A percentile compares a stretch with the other conserved stretches of the same genome.
Conservation (phyloP, 1,140 invertebrate species). For the Carcinoscorpius rotundicauda region DNA sequence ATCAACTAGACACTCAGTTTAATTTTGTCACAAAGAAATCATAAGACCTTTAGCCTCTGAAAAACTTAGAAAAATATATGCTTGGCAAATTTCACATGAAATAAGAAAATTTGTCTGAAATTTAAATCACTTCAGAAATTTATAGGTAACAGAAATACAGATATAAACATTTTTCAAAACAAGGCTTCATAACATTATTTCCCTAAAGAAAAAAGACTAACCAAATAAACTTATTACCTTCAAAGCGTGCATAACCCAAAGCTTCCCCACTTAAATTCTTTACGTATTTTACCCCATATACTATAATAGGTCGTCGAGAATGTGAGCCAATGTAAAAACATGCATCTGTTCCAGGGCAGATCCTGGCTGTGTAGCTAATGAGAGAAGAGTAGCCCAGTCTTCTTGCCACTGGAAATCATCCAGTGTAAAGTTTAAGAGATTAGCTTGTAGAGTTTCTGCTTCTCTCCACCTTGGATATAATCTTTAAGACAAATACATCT, state of each 20-base stretch:
- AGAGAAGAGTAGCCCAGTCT: conserved; percentile 78
- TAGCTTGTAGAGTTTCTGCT: conserved; percentile 74
- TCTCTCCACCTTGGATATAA: conserved; percentile 88
- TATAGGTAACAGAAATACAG: too few relatives aligned
- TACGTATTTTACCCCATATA: conserved; percentile 93
- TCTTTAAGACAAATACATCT: conserved; percentile 34
- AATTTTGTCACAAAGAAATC: too few relatives aligned
- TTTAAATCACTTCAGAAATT: too few relatives aligned
- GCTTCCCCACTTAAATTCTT: conserved; percentile 93
- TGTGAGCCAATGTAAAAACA: conserved; percentile 86
- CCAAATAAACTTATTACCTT: conserved; percentile 39
- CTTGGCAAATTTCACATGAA: too few relatives aligned
- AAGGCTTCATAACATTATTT: too few relatives aligned
- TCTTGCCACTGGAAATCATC: conserved; percentile 62
- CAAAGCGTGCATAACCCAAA: conserved; percentile 81
- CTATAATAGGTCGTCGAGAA: conserved; percentile 85
- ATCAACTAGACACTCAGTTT: too few relatives aligned
- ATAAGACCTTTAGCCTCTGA: too few relatives aligned
- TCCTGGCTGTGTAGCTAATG: conserved; percentile 75
- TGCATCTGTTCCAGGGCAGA: conserved; percentile 85
- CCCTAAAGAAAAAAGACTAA: too few relatives aligned
- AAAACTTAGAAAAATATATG: too few relatives aligned
- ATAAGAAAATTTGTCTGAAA: too few relatives aligned
- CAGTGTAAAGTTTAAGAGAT: conserved; percentile 35
- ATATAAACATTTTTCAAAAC: too few relatives aligned